A percentile compares a stretch with the other conserved stretches of the same genome.
Conservation (phyloP, 2,888 invertebrate species). For the Hybos culiciformis region DNA sequence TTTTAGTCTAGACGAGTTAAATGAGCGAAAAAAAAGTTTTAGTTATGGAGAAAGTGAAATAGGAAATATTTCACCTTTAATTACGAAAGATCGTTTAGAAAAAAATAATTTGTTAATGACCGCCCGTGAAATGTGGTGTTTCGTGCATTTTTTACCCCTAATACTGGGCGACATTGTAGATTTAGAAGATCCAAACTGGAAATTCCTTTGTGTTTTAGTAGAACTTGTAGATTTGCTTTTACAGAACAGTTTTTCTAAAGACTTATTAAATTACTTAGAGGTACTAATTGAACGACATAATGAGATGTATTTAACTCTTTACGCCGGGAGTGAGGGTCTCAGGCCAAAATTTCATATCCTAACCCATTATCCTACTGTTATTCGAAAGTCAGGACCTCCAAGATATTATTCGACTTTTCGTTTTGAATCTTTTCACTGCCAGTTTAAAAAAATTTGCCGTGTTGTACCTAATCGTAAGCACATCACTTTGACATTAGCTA, state of each 20-base stretch:
- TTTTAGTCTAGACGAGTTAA: constrained; percentile 8
- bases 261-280: neutral
- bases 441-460: neutral
- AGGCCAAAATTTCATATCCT: constrained; percentile 6
- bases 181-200: constrained; percentile 9
- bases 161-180: constrained; percentile 13
- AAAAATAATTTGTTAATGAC: constrained; percentile 9
- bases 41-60: constrained; percentile 8
- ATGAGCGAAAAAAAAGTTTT: constrained; percentile 9
- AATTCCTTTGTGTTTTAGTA: constrained; percentile 5
- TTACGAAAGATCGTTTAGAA: neutral
- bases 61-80: constrained; percentile 5
- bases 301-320: neutral
- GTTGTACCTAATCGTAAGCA: neutral
- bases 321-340: neutral
- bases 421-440: neutral
- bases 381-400: neutral
- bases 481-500: neutral
- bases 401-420: neutral
- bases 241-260: neutral
- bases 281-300: neutral
- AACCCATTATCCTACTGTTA: constrained; percentile 4
- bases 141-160: constrained; percentile 9
- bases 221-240: constrained; percentile 6
- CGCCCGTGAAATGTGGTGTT: constrained; percentile 8